Evolutionary conservation across 92 coral and sea anemone species (phyloP), one percentile per base, ranked within the genome.

Genomic region (Parazoanthus darwini): DNA sequence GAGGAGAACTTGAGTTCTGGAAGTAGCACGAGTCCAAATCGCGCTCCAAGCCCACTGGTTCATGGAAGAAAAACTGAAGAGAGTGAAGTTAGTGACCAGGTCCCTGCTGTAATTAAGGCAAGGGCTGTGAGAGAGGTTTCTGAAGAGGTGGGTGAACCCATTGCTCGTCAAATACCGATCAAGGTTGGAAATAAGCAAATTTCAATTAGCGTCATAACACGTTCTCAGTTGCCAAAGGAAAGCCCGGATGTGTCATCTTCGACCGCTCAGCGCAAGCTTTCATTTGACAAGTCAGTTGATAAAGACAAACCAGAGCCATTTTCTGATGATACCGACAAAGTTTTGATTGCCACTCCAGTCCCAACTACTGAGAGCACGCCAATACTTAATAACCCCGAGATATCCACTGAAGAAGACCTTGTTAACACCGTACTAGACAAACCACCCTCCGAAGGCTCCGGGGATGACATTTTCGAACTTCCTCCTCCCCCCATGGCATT

Each of bases 401-500:
- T 38, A 3, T 72, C 74, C n/a, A 70, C 23, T 38, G 23, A 10
- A 9, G 35, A 80, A 10, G 75, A 67, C 39, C 29, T 87, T 8
- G 70, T 22, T 36, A 48, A 36, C 18, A 81, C 16, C 37, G 44
- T 37, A 66, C 74, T n/a, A 56, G 56, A 71, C 22, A 65, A 16
- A 43, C 51, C 44, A 9, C 56, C 86, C 54, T 59, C 80, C n/a
- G 68, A 39, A 37, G 89, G 74, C 16, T 72, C 37, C 9, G 70
- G 23, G 80, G 86, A 72, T 23, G 75, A 46, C 15, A 76, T 66
- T 73, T 82, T 89, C 59, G 88, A 56, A 68, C 80, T 92, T 20
- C 88, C 96, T 36, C 98, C 98, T 4, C 98, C 98, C 4, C 98
- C 98, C 4, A 76, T 89, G 35, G 88, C 70, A 26, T 94, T 93